Evolutionary conservation across 2,888 invertebrate genomes (phyloP), one percentile per base, ranked within the genome.

Genomic region (Nomada fucata): DNA sequence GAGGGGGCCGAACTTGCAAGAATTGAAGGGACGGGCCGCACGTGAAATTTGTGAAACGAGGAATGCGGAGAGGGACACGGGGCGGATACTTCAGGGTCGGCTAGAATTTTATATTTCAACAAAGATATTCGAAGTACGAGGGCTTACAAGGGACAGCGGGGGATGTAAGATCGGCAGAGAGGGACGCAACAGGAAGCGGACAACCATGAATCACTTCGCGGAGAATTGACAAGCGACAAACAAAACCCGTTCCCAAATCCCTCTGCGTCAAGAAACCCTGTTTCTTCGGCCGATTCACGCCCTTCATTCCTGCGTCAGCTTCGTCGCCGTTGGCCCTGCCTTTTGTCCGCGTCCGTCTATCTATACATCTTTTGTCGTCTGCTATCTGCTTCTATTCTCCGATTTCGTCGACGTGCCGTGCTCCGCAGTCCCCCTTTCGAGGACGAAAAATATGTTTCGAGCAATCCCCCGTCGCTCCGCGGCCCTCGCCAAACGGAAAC

Each of bases 171-270:
- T 20, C 13, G 26, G 71, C 59, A 18, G 44, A 42, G 57, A 44
- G 67, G 61, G 69, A 20, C 13, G 79, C 59, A 76, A 61, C 59
- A 65, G 73, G 65, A 71, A 70, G 73, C 60, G 26, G 50, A 74
- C 65, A 69, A 47, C 70, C 87, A 83, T 85, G 83, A 88, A 85
- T 88, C 87, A 83, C 86, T 36, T 86, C 72, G 42, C 29, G 52
- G 15, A 36, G 80, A 85, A 86, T 88, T 80, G 86, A 86, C 86
- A 83, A 83, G 82, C 70, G 84, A 77, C 87, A 85, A 88, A 86
- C 82, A 86, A 83, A 83, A 83, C 63, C 81, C 69, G 76, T 76
- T 76, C 75, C 50, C 60, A 83, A 79, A 77, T 83, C 79, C 79
- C 70, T 47, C 52, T 47, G 78, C 68, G 70, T 52, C 63, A 36